A percentile compares a stretch with the other conserved stretches of the same genome.
Conservation (phyloP, 2,113 vertebrate genomes). For the Aramus guarauna region DNA sequence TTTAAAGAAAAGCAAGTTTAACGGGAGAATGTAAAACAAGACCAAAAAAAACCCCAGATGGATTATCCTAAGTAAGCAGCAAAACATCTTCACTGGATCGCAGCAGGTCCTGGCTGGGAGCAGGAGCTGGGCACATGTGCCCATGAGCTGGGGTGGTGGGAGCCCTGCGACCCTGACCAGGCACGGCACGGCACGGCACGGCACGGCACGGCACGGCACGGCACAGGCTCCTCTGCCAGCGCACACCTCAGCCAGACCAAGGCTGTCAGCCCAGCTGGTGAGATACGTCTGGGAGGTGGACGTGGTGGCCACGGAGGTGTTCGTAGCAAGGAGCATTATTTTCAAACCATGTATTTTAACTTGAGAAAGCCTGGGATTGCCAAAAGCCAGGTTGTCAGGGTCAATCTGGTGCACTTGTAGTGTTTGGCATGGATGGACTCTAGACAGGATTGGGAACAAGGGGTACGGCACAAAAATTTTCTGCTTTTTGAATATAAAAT, state of each 20-base stretch:
- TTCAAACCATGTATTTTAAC: neutral
- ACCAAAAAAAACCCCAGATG: neutral
- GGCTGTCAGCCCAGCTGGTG: neutral
- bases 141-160: neutral
- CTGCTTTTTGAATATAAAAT: neutral
- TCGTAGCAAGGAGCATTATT: neutral
- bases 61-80: neutral
- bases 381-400: neutral
- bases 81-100: rapidly evolving
- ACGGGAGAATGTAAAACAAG: neutral
- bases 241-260: neutral
- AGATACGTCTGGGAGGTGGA: neutral
- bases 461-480: rapidly evolving
- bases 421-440: rapidly evolving
- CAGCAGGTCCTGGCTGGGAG: neutral
- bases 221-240: neutral
- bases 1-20: neutral
- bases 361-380: neutral
- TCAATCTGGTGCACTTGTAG: neutral
- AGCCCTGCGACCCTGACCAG: rapidly evolving
- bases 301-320: neutral
- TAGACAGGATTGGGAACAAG: neutral
- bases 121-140: rapidly evolving
- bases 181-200: neutral
- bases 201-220: rapidly evolving